phyloP scores from a whole-genome alignment of 2,888 invertebrate genomes.

The Drosophila meridiana region DNA sequence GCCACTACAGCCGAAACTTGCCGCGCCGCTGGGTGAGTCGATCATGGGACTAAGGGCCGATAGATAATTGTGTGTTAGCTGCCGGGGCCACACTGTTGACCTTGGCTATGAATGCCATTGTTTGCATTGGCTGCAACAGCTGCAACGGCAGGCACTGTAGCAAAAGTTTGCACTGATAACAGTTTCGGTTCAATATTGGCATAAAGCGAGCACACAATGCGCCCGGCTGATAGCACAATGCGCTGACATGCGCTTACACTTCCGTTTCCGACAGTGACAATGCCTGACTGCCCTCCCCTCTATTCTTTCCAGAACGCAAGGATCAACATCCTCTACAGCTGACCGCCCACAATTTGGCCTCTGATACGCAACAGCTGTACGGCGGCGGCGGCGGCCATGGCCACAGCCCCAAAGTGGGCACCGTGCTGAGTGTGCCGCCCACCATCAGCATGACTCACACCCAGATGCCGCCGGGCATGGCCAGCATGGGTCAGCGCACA shows the following conservation, averaged over 20 bases:
- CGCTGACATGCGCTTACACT: conserved; percentile 56
- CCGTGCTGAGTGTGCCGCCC: conserved; percentile 78
- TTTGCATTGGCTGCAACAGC: not conserved
- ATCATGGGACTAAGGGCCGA: conserved; percentile 31
- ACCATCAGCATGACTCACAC: conserved; percentile 73
- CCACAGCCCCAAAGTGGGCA: conserved; percentile 47
- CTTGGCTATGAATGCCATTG: conserved; percentile 26
- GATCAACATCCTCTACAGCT: conserved; percentile 77
- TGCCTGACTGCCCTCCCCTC: not conserved
- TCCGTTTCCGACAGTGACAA: conserved; percentile 39
- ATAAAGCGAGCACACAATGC: conserved; percentile 42
- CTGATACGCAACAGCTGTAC: conserved; percentile 73
- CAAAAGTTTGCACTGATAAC: conserved; percentile 47
- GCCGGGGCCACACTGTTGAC: conserved; percentile 47
- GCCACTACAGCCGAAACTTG: conserved; percentile 90
- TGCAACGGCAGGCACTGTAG: not conserved
- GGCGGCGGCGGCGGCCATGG: conserved; percentile 47
- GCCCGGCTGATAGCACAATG: conserved; percentile 56
- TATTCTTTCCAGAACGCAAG: conserved; percentile 74
- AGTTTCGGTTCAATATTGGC: conserved; percentile 43
- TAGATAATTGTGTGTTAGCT: conserved; percentile 62
- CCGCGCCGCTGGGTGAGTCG: conserved; percentile 85
- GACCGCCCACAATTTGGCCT: conserved; percentile 78
- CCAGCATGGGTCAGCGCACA: conserved; percentile 72
- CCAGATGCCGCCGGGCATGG: conserved; percentile 80